These are phyloP conservation scores for Phrynocephalus vlangalii DNA, from an alignment of 2,797 vertebrate species.

Conservation along the genomic window DNA sequence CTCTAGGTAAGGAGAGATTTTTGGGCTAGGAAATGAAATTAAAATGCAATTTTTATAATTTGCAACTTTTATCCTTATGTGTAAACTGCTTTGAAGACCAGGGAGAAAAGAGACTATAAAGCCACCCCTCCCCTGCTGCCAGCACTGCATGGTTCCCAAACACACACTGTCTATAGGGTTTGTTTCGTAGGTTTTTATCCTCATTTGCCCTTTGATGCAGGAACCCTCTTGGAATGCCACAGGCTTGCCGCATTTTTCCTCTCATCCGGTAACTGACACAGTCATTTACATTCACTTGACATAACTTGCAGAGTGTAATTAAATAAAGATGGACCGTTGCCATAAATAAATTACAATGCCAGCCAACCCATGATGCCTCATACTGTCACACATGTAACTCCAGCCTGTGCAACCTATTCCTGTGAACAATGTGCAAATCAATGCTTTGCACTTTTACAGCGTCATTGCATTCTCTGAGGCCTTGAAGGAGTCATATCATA, in stretches of 20 bases:
- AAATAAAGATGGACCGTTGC: conserved; percentile 2
- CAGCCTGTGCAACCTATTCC: background rate
- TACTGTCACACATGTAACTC: background rate
- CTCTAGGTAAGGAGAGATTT: background rate
- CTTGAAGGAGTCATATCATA: background rate
- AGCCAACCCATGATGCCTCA: background rate
- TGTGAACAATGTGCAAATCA: background rate
- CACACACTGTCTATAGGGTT: background rate
- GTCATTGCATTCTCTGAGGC: background rate
- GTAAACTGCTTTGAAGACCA: background rate
- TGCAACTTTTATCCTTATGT: background rate
- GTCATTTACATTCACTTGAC: conserved; percentile 13
- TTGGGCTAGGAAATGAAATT: background rate
- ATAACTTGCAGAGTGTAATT: conserved; percentile 14
- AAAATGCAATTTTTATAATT: background rate
- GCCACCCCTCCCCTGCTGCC: background rate
- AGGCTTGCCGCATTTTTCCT: conserved; percentile 2
- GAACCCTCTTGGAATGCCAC: conserved; percentile 1
- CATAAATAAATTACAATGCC: conserved; percentile 18
- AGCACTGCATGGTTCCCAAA: background rate
- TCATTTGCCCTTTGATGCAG: conserved; percentile 6
- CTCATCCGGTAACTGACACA: background rate
- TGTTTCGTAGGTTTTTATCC: background rate
- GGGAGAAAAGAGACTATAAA: background rate
- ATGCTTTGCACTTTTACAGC: background rate